Base-by-base conservation (phyloP, 2,888 invertebrate genomes). In the Tigriopus californicus region DNA sequence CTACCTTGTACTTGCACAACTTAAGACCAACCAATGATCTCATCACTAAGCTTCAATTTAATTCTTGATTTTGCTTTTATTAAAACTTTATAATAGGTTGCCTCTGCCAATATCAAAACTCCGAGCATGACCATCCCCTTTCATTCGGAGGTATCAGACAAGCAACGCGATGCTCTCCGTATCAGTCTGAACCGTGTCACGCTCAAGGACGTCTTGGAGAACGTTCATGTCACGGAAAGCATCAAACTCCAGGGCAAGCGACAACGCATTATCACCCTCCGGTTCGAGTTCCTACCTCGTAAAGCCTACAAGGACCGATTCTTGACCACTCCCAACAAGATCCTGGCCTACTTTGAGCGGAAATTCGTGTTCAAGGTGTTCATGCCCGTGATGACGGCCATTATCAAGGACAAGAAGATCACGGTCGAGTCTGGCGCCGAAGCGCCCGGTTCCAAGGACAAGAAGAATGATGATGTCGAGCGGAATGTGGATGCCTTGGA, bases 91-190 rank as follows among this genome's bases (percentile, higher is more conserved):
- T n/a, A 8, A 5, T 33, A 33, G 33, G 33, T 33, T 2, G 95
- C 94, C 0, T 85, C 90, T 1, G 80, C 80, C n/a, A 84, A 82
- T 62, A 85, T 95, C 12, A 89, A 90, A 72, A 98, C 98, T 0
- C 98, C 98, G 0, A 85, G 84, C 57, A 91, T 97, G 87, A 90
- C 91, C 67, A 83, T 94, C 64, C 94, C 94, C 0, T 85, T 95
- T 64, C 72, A 74, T 18, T 66, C 72, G 0, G 69, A 76, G 65
- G 73, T 73, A 5, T 73, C 72, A 60, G 77, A 78, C 65, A 65
- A 78, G 13, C 71, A 73, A 61, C 81, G 87, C 0, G 82, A 85
- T 62, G 78, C 75, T 61, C 70, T 94, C 13, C 75, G 82, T 60
- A 76, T 80, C 57, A 79, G 79, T 66, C 73, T 97, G 41, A 88